Conservation (phyloP, 2,888 invertebrate species). For the Caenorhabditis doughertyi region DNA sequence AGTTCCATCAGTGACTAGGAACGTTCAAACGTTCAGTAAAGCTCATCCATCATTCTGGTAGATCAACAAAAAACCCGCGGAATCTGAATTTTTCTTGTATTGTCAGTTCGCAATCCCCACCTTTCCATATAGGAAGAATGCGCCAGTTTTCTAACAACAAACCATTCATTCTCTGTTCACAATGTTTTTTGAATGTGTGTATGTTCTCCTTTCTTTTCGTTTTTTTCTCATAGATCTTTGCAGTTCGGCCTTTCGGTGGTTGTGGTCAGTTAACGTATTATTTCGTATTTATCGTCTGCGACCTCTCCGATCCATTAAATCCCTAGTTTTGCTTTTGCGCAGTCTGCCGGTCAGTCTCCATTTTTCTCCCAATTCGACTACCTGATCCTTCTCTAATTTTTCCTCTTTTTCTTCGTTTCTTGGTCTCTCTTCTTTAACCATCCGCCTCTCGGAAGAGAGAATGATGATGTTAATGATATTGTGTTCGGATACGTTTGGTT, state of each 20-base stretch:
- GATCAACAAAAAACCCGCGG: too few species aligned
- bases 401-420: conserved; percentile 6
- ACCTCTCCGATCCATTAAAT: conserved; percentile 22
- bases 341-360: conserved; percentile 28
- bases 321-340: conserved; percentile 28
- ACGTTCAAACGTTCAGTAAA: too few species aligned
- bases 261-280: conserved; percentile 32
- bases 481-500: neutral
- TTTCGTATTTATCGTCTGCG: conserved; percentile 19
- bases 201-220: conserved; percentile 3
- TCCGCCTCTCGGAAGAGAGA: conserved; percentile 3
- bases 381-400: conserved; percentile 42
- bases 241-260: conserved; percentile 43
- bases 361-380: conserved; percentile 24
- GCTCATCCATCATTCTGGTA: too few species aligned
- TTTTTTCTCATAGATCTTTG: conserved; percentile 36
- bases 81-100: neutral
- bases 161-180: conserved; percentile 17
- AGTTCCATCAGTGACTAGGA: too few species aligned
- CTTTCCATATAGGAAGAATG: conserved; percentile 4
- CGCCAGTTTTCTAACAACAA: conserved; percentile 21
- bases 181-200: conserved; percentile 30
- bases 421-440: conserved; percentile 7
- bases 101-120: neutral
- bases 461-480: conserved; percentile 8